Percentiles rank a stretch among this genome's conserved stretches.
phyloP scores from a whole-genome alignment of 1,140 invertebrate species.

The Drosophila serrata region DNA sequence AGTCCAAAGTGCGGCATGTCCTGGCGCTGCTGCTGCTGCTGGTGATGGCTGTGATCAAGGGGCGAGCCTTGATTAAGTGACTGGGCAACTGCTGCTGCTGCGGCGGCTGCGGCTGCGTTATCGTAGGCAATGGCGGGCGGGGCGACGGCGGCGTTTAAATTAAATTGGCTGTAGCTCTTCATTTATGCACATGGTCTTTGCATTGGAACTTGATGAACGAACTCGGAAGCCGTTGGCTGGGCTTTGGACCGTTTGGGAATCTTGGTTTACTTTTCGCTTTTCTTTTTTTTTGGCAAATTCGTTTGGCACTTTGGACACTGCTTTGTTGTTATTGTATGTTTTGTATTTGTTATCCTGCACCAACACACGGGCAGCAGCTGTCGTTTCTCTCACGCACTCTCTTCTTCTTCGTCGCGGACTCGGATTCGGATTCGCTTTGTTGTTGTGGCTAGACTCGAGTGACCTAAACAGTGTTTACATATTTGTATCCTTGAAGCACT shows the following conservation, averaged over 20 bases:
- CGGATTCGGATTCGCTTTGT: slow-evolving; percentile 51
- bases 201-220: slow-evolving; percentile 48
- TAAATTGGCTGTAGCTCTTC: slow-evolving; percentile 82
- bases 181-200: slow-evolving; percentile 78
- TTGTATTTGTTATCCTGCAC: slow-evolving; percentile 64
- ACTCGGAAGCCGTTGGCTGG: slow-evolving; percentile 22
- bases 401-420: slow-evolving; percentile 45
- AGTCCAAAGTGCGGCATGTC: slow-evolving; percentile 85
- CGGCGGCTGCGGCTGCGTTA: slow-evolving; percentile 66
- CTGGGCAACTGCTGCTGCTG: slow-evolving; percentile 29
- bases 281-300: slow-evolving; percentile 68
- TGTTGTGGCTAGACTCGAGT: slow-evolving; percentile 46
- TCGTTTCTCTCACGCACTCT: slow-evolving; percentile 76
- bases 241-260: slow-evolving; percentile 5
- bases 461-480: slow-evolving; percentile 27
- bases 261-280: slow-evolving; percentile 3
- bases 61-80: slow-evolving; percentile 36
- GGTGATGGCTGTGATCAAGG: slow-evolving; percentile 33
- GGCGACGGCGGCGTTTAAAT: slow-evolving; percentile 77
- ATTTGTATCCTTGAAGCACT: slow-evolving; percentile 31
- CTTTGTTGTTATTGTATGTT: slow-evolving; percentile 44
- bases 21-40: slow-evolving; percentile 59
- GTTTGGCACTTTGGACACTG: slow-evolving; percentile 77
- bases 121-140: slow-evolving; percentile 75
- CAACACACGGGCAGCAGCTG: slow-evolving; percentile 73